phyloP scores from a whole-genome alignment of 2,113 vertebrate species.

The Thamnaconus septentrionalis region DNA sequence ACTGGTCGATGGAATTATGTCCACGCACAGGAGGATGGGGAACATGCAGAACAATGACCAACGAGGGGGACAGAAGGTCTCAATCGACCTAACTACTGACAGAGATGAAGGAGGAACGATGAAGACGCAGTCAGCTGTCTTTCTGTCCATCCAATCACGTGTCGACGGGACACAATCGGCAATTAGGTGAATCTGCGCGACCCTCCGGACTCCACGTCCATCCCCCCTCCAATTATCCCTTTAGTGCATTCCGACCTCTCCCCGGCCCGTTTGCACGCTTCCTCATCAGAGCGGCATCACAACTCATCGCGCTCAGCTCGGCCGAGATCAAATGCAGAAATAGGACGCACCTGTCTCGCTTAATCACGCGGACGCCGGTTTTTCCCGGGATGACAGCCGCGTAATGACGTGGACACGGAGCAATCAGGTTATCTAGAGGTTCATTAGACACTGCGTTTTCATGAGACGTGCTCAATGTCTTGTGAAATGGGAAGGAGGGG shows the following conservation, averaged over 20 bases:
- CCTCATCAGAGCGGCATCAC: not conserved
- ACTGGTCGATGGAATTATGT: too few relatives aligned
- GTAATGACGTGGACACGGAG: too few relatives aligned
- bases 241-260: slow-evolving; percentile 1
- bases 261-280: not conserved
- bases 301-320: not conserved
- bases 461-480: too few relatives aligned
- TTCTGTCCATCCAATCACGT: slow-evolving; percentile 31
- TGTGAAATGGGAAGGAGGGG: too few relatives aligned
- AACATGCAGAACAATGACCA: slow-evolving; percentile 18
- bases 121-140: slow-evolving; percentile 4
- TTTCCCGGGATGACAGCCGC: too few relatives aligned
- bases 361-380: too few relatives aligned
- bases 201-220: slow-evolving; percentile 14
- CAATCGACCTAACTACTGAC: too few relatives aligned
- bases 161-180: slow-evolving; percentile 14
- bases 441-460: too few relatives aligned
- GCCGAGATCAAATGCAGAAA: not conserved
- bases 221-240: slow-evolving; percentile 34
- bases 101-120: too few relatives aligned
- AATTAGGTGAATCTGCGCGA: slow-evolving; percentile 31
- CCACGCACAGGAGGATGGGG: not conserved
- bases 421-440: too few relatives aligned
- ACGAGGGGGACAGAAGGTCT: slow-evolving; percentile 22
- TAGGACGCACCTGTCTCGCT: too few relatives aligned